Percentiles rank a stretch among this genome's conserved stretches.
Evolutionary conservation across 2,888 invertebrate genomes (phyloP).

Genomic region (Meloe dianella): DNA sequence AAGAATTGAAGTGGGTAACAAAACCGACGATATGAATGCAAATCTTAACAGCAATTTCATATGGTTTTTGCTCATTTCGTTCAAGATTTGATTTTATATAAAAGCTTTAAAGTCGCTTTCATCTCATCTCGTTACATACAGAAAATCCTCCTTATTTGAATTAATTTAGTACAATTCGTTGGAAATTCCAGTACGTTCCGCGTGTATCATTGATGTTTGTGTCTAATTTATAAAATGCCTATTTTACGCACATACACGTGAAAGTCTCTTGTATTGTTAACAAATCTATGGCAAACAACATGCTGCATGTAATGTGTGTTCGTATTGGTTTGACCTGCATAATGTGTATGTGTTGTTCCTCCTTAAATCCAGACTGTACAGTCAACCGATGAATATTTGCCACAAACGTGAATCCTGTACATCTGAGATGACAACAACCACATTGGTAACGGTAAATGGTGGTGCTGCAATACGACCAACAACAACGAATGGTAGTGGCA

Average conservation of each 20-base stretch:
- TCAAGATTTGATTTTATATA: neutral
- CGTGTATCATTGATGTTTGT: slow-evolving; percentile 17
- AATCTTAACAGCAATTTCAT: neutral
- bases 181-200: slow-evolving; percentile 15
- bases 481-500: slow-evolving; percentile 40
- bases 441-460: slow-evolving; percentile 65
- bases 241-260: neutral
- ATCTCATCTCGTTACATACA: neutral
- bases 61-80: neutral
- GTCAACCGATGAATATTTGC: slow-evolving; percentile 70
- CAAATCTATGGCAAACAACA: slow-evolving; percentile 12
- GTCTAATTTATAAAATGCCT: neutral
- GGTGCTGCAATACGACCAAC: slow-evolving; percentile 50
- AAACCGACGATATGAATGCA: neutral
- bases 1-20: too few species aligned
- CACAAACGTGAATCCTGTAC: slow-evolving; percentile 80
- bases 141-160: neutral
- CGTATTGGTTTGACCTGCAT: slow-evolving; percentile 39
- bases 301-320: slow-evolving; percentile 18
- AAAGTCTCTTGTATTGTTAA: neutral
- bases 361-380: slow-evolving; percentile 67
- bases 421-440: slow-evolving; percentile 81
- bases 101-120: neutral
- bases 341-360: slow-evolving; percentile 20
- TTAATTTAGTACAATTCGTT: slow-evolving; percentile 5